Conservation (phyloP, 2,888 invertebrate genomes). For the Phasia obesa region DNA sequence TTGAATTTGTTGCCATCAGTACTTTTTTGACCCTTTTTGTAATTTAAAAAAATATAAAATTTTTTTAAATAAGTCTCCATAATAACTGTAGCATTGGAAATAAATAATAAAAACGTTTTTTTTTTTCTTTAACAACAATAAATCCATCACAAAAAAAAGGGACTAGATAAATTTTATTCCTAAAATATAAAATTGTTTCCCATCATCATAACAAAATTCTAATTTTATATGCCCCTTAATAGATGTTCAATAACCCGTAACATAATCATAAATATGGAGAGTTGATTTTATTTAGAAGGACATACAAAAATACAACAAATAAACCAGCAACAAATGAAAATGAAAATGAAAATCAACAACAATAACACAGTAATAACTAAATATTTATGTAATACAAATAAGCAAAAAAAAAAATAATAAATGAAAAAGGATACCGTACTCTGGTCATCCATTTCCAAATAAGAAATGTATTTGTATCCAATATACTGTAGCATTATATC, state of each 20-base stretch:
- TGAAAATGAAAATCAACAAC: constrained; percentile 26
- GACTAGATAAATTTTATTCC: constrained; percentile 35
- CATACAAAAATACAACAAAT: constrained; percentile 44
- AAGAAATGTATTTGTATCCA: constrained; percentile 11
- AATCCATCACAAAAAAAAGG: constrained; percentile 47
- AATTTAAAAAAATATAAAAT: not conserved
- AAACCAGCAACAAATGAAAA: constrained; percentile 39
- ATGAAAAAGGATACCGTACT: constrained; percentile 9
- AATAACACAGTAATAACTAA: constrained; percentile 40
- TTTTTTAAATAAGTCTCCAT: constrained; percentile 1
- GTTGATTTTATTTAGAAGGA: constrained; percentile 38
- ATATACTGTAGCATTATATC: constrained; percentile 40
- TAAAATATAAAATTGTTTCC: constrained; percentile 11
- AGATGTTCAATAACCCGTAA: constrained; percentile 72
- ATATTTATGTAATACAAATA: constrained; percentile 32
- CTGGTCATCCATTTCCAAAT: constrained; percentile 49
- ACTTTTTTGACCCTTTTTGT: not conserved
- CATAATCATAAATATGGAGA: constrained; percentile 72
- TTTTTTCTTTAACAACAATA: constrained; percentile 32
- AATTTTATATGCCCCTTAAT: constrained; percentile 25
- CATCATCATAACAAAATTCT: constrained; percentile 51
- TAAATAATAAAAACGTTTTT: not conserved
- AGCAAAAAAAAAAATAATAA: constrained; percentile 18
- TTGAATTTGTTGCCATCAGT: not conserved
- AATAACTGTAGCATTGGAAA: constrained; percentile 1